A percentile compares a stretch with the other conserved stretches of the same genome.
These are phyloP conservation scores for Pammene fasciana DNA, from an alignment of 2,888 invertebrate genomes.

Conservation along the genomic window DNA sequence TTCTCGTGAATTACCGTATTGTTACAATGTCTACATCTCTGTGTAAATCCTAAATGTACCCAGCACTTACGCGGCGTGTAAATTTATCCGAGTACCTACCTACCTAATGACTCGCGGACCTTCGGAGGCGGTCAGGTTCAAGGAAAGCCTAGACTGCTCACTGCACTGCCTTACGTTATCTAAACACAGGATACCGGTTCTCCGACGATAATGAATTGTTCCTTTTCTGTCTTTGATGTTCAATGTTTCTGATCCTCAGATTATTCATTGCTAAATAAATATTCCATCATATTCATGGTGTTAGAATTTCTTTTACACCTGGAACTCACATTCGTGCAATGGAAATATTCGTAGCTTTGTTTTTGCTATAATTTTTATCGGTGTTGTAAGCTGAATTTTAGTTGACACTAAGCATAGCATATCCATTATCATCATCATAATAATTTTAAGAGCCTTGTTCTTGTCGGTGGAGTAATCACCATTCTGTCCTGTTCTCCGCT, in stretches of 20 bases:
- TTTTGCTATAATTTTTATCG: background rate
- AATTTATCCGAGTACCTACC: slow-evolving; percentile 27
- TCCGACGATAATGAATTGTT: slow-evolving; percentile 8
- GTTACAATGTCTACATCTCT: slow-evolving; percentile 13
- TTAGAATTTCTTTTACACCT: background rate
- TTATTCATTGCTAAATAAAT: background rate
- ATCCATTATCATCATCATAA: too few species aligned
- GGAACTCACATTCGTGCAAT: too few species aligned
- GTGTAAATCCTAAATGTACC: slow-evolving; percentile 12
- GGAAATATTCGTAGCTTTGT: too few species aligned
- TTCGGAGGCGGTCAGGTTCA: slow-evolving; percentile 56
- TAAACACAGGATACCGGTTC: slow-evolving; percentile 25
- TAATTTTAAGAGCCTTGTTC: too few species aligned
- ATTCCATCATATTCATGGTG: background rate
- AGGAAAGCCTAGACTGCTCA: slow-evolving; percentile 48
- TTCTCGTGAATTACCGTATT: too few species aligned
- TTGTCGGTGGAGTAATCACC: too few species aligned
- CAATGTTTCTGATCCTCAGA: background rate
- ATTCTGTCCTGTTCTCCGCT: too few species aligned
- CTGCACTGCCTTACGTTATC: background rate
- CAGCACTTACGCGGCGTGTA: slow-evolving; percentile 13
- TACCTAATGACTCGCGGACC: slow-evolving; percentile 48
- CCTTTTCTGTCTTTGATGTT: slow-evolving; percentile 1
- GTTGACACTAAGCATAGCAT: background rate
- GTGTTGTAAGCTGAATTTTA: slow-evolving; percentile 5